A percentile compares a stretch with the other conserved stretches of the same genome.
These are phyloP conservation scores for Hemicordylus capensis DNA, from an alignment of 2,113 vertebrate genomes.

Conservation along the genomic window DNA sequence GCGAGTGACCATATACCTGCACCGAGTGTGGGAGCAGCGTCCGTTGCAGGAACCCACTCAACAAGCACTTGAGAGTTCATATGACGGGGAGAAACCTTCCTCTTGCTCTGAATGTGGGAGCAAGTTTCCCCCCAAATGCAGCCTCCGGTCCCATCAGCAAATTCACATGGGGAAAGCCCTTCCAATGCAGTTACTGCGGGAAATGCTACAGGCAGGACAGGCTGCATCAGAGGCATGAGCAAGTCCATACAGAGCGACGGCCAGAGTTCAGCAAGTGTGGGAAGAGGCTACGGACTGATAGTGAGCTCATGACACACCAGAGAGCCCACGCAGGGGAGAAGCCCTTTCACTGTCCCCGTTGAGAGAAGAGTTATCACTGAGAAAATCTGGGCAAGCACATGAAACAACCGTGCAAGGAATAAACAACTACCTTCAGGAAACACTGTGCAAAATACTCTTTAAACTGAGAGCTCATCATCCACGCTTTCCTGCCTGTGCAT, in stretches of 20 bases:
- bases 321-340: too few species aligned
- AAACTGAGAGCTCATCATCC: too few species aligned
- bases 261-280: conserved; percentile 47
- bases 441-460: too few species aligned
- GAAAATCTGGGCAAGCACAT: conserved; percentile 70
- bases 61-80: too few species aligned
- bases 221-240: background rate
- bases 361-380: conserved; percentile 66
- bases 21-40: conserved; percentile 66
- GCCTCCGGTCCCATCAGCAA: conserved; percentile 64
- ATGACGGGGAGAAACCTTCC: too few species aligned
- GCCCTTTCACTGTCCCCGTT: background rate
- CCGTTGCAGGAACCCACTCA: too few species aligned
- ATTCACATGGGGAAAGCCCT: conserved; percentile 66
- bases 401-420: conserved; percentile 62
- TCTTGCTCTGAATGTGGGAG: too few species aligned
- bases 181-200: conserved; percentile 63
- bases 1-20: conserved; percentile 28
- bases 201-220: too few species aligned
- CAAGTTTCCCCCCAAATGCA: conserved; percentile 68
- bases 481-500: too few species aligned
- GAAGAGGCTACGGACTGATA: conserved; percentile 67
- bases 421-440: too few species aligned
- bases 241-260: background rate
- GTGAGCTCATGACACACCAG: conserved; percentile 67